Percentiles rank a stretch among this genome's conserved stretches.
phyloP scores from a whole-genome alignment of 2,113 vertebrate genomes.

The Heptranchias perlo region DNA sequence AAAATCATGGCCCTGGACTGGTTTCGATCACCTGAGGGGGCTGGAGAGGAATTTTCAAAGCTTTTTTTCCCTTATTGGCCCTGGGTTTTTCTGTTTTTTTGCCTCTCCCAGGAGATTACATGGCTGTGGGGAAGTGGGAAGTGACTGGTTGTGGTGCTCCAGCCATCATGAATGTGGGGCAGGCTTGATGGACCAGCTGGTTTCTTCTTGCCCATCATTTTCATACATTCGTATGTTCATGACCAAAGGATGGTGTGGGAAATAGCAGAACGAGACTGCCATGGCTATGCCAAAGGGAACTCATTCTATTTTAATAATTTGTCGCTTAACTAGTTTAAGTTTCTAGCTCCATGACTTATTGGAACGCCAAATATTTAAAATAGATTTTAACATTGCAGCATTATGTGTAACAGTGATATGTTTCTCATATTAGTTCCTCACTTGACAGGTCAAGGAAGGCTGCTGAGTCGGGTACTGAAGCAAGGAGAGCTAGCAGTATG shows the following conservation, averaged over 20 bases:
- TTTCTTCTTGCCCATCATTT: background rate
- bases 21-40: background rate
- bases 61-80: background rate
- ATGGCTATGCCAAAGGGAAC: background rate
- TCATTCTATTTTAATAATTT: background rate
- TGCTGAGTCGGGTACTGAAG: background rate
- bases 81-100: background rate
- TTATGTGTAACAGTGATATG: background rate
- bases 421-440: background rate
- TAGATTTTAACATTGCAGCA: background rate
- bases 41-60: background rate
- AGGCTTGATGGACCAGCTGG: background rate
- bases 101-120: background rate
- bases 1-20: too few species aligned
- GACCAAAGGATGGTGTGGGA: background rate
- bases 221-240: background rate
- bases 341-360: background rate
- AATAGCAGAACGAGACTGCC: background rate
- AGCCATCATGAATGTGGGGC: background rate
- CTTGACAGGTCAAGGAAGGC: background rate
- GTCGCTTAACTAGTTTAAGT: background rate
- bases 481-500: background rate
- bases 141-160: background rate
- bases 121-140: background rate
- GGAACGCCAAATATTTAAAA: background rate